A percentile compares a stretch with the other conserved stretches of the same genome.
These are phyloP conservation scores for Clarias gariepinus DNA, from an alignment of 2,113 vertebrate genomes.

Conservation along the genomic window DNA sequence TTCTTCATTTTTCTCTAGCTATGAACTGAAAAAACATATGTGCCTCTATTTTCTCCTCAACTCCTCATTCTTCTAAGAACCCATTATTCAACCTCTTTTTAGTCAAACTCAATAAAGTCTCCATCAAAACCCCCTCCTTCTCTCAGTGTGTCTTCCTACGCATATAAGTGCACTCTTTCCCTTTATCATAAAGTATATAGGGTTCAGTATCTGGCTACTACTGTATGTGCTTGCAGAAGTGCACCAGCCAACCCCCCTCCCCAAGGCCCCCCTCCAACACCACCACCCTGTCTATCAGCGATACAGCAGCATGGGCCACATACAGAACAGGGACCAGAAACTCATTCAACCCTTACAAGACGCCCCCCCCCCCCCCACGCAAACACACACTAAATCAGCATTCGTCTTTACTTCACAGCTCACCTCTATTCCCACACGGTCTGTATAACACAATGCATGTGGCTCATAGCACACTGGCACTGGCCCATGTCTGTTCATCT, in stretches of 20 bases:
- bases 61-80: not conserved
- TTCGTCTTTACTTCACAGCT: slow-evolving; percentile 2
- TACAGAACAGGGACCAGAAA: slow-evolving; percentile 25
- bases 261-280: too few relatives aligned
- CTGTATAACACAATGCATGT: slow-evolving; percentile 16
- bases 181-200: not conserved
- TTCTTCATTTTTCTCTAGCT: not conserved
- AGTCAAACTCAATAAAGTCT: not conserved
- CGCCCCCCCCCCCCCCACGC: not conserved
- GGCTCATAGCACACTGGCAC: not conserved
- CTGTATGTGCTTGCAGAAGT: slow-evolving; percentile 63
- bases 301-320: slow-evolving; percentile 15
- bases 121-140: not conserved
- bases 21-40: not conserved
- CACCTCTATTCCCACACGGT: slow-evolving; percentile 7
- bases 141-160: slow-evolving; percentile 21
- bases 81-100: slow-evolving; percentile 16
- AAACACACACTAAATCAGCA: slow-evolving; percentile 3
- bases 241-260: too few relatives aligned
- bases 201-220: slow-evolving; percentile 45
- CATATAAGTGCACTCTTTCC: not conserved
- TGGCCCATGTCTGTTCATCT: slow-evolving; percentile 17
- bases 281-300: slow-evolving; percentile 26
- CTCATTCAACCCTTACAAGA: slow-evolving; percentile 23
- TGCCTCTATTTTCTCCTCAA: not conserved